Base-by-base conservation (phyloP, 2,888 invertebrate species). In the Diaphora mendica region DNA sequence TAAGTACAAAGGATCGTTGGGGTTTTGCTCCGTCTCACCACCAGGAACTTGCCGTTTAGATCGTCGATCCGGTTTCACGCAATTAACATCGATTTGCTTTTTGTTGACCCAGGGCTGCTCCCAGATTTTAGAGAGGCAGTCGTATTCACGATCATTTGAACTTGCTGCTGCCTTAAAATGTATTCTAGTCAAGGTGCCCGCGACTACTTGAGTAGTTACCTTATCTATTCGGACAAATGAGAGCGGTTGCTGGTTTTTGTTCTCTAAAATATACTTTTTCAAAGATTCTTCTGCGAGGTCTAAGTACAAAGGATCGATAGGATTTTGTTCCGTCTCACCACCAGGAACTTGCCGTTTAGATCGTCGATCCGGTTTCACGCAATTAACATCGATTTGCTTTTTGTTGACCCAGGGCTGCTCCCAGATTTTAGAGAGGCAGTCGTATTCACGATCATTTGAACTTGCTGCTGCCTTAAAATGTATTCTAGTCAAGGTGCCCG, bases 91-190 rank as follows among this genome's bases (percentile, higher is more conserved):
- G 4, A 87, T 84, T 30, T 82, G 65, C 78, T 84, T 86, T 13
- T 70, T 71, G 0, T 86, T 74, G 67, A 5, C 35, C 35, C 35
- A 3, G 35, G 35, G 4, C 35, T 69, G 80, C 79, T 83, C 84
- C 82, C 76, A 89, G 67, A 91, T 77, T 70, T 85, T 67, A 8
- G 91, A 87, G 44, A 84, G 73, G 73, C 81, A 81, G 30, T 48
- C 44, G 64, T 5, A 26, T 17, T 15, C 13, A 30, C 3, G 15
- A 51, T 26, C 30, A 64, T 30, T 17, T 13, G 2, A 7, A 33
- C 26, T 62, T 26, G 15, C 15, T 20, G 17, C 62, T 11, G 62
- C 62, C 33, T 3, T 11, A 33, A 64, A 64, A 15, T 64, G 13
- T 13, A 64, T 64, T 64, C 30, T 64, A 26, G 62, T 64, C 62